Percentiles rank a stretch among this genome's conserved stretches.
phyloP scores from a whole-genome alignment of 2,797 vertebrate species.

The Sparidentex hasta region DNA sequence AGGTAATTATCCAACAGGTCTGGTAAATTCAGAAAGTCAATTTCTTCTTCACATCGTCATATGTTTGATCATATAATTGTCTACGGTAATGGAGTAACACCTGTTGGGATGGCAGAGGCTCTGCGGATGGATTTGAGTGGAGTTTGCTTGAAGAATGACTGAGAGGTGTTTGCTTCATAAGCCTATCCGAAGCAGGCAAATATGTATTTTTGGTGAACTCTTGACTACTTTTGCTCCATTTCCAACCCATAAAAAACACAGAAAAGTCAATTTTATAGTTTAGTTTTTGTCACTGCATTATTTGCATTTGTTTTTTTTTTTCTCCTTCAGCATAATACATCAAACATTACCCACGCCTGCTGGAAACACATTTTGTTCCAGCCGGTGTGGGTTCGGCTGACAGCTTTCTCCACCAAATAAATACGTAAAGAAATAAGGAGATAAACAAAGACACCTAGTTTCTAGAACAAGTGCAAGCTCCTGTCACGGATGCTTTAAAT shows the following conservation, averaged over 20 bases:
- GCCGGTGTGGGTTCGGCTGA: slow-evolving; percentile 3
- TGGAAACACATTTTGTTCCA: slow-evolving; percentile 8
- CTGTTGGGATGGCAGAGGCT: slow-evolving; percentile 14
- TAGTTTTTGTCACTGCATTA: not conserved
- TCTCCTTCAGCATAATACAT: not conserved
- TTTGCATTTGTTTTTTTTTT: not conserved
- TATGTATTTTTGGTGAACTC: slow-evolving; percentile 3
- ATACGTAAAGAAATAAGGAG: not conserved
- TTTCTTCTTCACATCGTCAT: slow-evolving; percentile 33
- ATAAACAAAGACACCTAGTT: not conserved
- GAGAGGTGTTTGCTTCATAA: not conserved
- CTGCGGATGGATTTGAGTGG: not conserved
- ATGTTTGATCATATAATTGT: slow-evolving; percentile 52
- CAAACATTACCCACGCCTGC: not conserved
- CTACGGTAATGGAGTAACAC: slow-evolving; percentile 33
- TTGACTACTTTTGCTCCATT: not conserved
- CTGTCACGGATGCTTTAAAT: not conserved
- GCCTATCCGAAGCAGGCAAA: slow-evolving; percentile 13
- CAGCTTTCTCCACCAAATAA: slow-evolving; percentile 8
- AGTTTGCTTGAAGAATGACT: slow-evolving; percentile 15
- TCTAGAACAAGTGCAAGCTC: not conserved
- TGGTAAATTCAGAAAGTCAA: slow-evolving; percentile 40
- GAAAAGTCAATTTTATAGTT: not conserved
- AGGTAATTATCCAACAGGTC: slow-evolving; percentile 34
- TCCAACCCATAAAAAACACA: not conserved